Evolutionary conservation across 2,888 invertebrate genomes (phyloP).

Genomic region (Phasia obesa): DNA sequence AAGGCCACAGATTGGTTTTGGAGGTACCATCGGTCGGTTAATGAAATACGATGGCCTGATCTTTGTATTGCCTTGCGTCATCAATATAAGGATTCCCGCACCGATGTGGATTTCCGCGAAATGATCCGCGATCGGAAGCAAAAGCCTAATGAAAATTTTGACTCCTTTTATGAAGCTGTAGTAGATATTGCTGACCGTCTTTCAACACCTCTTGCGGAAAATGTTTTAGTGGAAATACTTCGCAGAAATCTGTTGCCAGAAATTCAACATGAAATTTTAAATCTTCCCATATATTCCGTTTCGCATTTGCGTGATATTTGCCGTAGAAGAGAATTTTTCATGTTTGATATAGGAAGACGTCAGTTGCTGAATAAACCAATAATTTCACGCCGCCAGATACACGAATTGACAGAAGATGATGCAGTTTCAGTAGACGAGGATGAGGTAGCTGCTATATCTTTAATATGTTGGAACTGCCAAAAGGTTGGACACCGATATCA

Average conservation of each 20-base stretch:
- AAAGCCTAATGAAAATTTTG: slow-evolving; percentile 45
- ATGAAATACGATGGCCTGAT: slow-evolving; percentile 28
- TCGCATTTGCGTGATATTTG: slow-evolving; percentile 38
- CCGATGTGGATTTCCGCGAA: slow-evolving; percentile 53
- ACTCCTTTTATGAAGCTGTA: slow-evolving; percentile 46
- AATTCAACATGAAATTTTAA: slow-evolving; percentile 47
- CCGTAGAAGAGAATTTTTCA: slow-evolving; percentile 32
- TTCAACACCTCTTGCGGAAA: slow-evolving; percentile 2
- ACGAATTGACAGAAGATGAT: background rate
- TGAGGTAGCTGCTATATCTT: background rate
- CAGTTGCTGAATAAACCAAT: background rate
- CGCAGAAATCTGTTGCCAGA: slow-evolving; percentile 39
- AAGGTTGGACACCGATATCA: slow-evolving; percentile 13
- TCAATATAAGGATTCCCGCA: slow-evolving; percentile 52
- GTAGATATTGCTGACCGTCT: slow-evolving; percentile 44
- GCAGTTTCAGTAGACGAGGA: background rate
- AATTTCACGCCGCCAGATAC: background rate
- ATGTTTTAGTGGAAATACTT: slow-evolving; percentile 36
- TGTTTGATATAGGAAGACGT: background rate
- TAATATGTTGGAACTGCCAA: slow-evolving; percentile 36
- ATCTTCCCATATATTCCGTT: slow-evolving; percentile 20
- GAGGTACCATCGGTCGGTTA: slow-evolving; percentile 46
- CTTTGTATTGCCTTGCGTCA: slow-evolving; percentile 46
- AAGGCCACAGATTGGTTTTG: slow-evolving; percentile 64
- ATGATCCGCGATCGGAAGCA: slow-evolving; percentile 53